Conservation (phyloP, 2,888 invertebrate species). For the Drosophila kanekoi region DNA sequence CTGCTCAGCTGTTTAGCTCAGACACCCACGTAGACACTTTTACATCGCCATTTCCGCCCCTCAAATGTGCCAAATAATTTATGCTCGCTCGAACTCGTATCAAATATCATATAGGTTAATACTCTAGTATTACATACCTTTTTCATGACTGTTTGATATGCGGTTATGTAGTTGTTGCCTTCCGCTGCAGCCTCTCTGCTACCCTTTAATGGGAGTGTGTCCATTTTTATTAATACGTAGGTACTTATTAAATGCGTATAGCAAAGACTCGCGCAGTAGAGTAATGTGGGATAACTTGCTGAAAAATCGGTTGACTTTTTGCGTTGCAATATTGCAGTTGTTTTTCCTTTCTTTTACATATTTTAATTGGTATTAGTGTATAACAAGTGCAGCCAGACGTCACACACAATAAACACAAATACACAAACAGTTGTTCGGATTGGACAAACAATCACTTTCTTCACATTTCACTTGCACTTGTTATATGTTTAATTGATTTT, state of each 20-base stretch:
- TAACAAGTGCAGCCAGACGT: constrained; percentile 66
- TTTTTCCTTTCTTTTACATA: constrained; percentile 45
- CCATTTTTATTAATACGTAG: constrained; percentile 85
- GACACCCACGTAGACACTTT: constrained; percentile 60
- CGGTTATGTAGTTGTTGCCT: constrained; percentile 86
- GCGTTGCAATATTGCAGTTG: constrained; percentile 60
- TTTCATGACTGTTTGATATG: constrained; percentile 88
- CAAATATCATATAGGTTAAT: background rate
- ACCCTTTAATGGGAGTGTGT: constrained; percentile 89
- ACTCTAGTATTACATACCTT: constrained; percentile 85
- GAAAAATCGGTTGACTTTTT: constrained; percentile 41
- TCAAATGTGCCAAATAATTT: constrained; percentile 21
- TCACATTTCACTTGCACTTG: constrained; percentile 63
- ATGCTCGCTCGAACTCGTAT: background rate
- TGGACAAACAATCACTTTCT: constrained; percentile 61
- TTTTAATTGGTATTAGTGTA: constrained; percentile 56
- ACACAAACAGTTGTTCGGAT: constrained; percentile 59
- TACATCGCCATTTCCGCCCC: constrained; percentile 63
- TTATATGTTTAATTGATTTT: constrained; percentile 6
- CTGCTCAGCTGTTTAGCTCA: constrained; percentile 39
- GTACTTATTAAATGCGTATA: constrained; percentile 18
- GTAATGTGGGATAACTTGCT: constrained; percentile 13
- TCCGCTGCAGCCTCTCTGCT: constrained; percentile 86
- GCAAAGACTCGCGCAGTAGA: constrained; percentile 10
- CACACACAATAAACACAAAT: constrained; percentile 51